These are phyloP conservation scores for Promerops cafer DNA, from an alignment of 2,113 vertebrate species.

Conservation along the genomic window DNA sequence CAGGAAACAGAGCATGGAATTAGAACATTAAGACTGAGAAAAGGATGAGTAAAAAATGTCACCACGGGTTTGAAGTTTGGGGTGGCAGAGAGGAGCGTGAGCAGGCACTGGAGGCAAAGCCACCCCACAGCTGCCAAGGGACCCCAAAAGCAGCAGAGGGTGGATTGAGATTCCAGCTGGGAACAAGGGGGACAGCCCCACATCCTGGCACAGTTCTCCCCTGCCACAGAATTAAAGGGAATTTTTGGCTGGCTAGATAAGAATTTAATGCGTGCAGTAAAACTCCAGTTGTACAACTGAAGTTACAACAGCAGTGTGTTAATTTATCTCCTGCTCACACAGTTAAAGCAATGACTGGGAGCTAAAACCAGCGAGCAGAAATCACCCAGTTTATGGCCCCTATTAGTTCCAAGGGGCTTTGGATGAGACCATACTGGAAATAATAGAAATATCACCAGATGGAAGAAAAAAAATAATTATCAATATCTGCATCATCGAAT, in stretches of 20 bases:
- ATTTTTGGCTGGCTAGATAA: background rate
- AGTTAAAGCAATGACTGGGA: background rate
- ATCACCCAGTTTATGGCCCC: background rate
- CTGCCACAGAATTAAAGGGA: background rate
- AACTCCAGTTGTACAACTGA: background rate
- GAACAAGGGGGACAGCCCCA: background rate
- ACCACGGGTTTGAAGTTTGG: background rate
- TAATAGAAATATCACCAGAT: background rate
- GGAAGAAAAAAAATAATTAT: background rate
- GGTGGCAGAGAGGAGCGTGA: background rate
- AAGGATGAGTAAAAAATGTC: background rate
- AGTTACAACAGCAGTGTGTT: background rate
- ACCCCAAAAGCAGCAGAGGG: background rate
- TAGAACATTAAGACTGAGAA: background rate
- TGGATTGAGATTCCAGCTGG: background rate
- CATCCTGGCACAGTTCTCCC: background rate
- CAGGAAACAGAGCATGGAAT: background rate
- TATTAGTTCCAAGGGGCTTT: background rate
- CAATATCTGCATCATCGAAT: background rate
- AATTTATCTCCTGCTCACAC: conserved; percentile 15
- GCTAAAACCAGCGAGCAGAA: background rate
- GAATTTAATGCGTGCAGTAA: background rate
- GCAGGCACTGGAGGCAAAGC: background rate
- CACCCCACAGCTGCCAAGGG: background rate
- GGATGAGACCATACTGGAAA: background rate